Conservation (phyloP, 2,797 vertebrate genomes). For the Nannoperca obscura region DNA sequence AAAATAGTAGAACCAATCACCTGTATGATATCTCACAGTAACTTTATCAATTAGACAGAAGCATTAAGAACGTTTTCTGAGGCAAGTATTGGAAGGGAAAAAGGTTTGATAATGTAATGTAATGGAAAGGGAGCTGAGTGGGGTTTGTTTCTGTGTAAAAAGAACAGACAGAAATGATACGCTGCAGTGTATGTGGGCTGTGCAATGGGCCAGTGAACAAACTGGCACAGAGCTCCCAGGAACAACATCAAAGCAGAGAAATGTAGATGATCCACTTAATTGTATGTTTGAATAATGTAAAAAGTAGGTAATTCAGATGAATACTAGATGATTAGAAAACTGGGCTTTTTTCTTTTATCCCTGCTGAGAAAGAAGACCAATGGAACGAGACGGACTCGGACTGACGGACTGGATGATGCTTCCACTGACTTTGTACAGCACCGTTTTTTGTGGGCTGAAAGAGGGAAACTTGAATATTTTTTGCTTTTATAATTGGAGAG, state of each 20-base stretch:
- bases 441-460: slow-evolving; percentile 52
- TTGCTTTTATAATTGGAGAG: slow-evolving; percentile 53
- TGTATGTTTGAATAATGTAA: slow-evolving; percentile 69
- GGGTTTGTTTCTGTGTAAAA: slow-evolving; percentile 52
- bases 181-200: slow-evolving; percentile 39
- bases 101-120: slow-evolving; percentile 32
- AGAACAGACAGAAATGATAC: slow-evolving; percentile 41
- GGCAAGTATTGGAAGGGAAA: slow-evolving; percentile 29
- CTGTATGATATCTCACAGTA: slow-evolving; percentile 50
- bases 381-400: slow-evolving; percentile 51
- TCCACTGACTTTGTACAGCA: slow-evolving; percentile 76
- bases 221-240: slow-evolving; percentile 37
- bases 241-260: slow-evolving; percentile 62
- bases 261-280: slow-evolving; percentile 61
- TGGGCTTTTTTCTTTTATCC: slow-evolving; percentile 42
- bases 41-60: slow-evolving; percentile 39
- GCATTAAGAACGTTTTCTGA: slow-evolving; percentile 14
- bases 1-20: slow-evolving; percentile 55
- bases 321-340: slow-evolving; percentile 68
- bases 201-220: slow-evolving; percentile 36
- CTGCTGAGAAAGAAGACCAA: slow-evolving; percentile 50
- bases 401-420: slow-evolving; percentile 64
- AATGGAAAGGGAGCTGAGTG: slow-evolving; percentile 33
- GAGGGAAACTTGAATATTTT: slow-evolving; percentile 67
- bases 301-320: slow-evolving; percentile 67